Percentiles rank a stretch among this genome's conserved stretches.
Conservation (phyloP, 2,113 vertebrate species). For the Hemiscyllium ocellatum region DNA sequence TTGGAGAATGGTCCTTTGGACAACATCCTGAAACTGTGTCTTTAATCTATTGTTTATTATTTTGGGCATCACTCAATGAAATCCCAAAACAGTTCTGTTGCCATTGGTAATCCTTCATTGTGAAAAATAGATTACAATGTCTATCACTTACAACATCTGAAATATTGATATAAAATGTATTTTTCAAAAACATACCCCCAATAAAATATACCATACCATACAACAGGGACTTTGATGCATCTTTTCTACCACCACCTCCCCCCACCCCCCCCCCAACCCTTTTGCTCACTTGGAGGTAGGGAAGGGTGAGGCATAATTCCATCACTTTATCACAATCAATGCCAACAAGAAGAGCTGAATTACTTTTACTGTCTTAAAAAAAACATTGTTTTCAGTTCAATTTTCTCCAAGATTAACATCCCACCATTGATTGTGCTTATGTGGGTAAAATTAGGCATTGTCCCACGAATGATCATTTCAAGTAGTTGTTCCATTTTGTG, state of each 20-base stretch:
- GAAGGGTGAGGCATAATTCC: not conserved
- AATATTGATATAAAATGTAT: not conserved
- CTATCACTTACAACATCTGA: not conserved
- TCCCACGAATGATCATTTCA: not conserved
- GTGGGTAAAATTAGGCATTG: not conserved
- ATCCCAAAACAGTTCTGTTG: not conserved
- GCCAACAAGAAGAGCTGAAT: not conserved
- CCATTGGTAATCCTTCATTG: not conserved
- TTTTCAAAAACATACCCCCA: not conserved
- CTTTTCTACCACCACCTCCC: too few species aligned
- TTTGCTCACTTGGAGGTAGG: not conserved
- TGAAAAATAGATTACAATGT: not conserved
- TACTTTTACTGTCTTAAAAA: too few species aligned
- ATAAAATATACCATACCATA: not conserved
- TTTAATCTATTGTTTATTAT: not conserved
- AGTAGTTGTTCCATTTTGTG: not conserved
- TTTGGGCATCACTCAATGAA: not conserved
- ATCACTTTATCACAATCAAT: not conserved
- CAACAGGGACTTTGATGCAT: not conserved
- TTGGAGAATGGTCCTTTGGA: not conserved
- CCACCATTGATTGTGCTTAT: not conserved
- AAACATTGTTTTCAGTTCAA: not conserved
- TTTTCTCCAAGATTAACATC: not conserved
- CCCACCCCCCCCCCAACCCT: not conserved
- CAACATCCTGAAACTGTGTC: not conserved